Evolutionary conservation across 2,797 vertebrate genomes (phyloP).

Genomic region (Squalus acanthias): DNA sequence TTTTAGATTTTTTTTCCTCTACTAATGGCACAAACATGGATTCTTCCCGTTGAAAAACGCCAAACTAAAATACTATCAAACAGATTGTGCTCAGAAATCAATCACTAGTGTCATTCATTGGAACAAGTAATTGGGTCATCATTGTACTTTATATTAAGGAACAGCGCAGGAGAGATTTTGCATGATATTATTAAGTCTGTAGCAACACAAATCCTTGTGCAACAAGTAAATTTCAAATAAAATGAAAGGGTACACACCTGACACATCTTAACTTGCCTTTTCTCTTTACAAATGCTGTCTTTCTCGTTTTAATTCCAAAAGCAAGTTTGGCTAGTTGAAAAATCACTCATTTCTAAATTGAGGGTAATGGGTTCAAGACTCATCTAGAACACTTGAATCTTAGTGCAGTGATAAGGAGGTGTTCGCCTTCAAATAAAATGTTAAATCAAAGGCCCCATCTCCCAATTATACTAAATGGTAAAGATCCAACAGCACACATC

Average conservation of each 20-base stretch:
- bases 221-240: neutral
- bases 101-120: neutral
- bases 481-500: neutral
- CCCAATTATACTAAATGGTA: neutral
- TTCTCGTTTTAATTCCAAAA: neutral
- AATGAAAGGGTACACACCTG: neutral
- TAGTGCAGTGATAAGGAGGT: neutral
- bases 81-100: neutral
- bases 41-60: neutral
- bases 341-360: neutral
- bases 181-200: neutral
- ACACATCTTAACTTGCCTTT: neutral
- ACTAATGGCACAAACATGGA: neutral
- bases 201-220: neutral
- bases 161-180: neutral
- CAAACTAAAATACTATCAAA: conserved; percentile 12
- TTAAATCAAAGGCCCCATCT: neutral
- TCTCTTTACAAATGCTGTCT: neutral
- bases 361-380: neutral
- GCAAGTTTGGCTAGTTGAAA: neutral
- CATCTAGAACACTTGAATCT: neutral
- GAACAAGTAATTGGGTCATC: neutral
- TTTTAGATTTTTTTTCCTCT: neutral
- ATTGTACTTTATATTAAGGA: neutral
- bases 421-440: neutral